Base-by-base conservation (phyloP, 2,113 vertebrate genomes). In the Mixornis gularis region DNA sequence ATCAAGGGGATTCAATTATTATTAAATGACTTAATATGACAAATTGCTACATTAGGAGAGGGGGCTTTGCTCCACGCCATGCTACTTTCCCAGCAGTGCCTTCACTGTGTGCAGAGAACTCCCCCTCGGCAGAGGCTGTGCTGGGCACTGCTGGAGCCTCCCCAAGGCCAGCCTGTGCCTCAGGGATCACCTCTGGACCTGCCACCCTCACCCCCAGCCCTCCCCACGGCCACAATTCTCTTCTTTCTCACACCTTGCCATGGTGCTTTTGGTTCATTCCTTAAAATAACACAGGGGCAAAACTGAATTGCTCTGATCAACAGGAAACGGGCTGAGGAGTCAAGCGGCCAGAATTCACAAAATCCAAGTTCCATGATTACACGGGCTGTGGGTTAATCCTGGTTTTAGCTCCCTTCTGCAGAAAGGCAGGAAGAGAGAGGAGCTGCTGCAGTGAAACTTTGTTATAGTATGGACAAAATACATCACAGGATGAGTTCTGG, bases 21-120 rank as follows among this genome's bases (percentile, higher is more conserved):
- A 98, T 98, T 96, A 98, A 98, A 98, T 95, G 95, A 98, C 98
- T 98, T 98, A 98, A 98, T 98, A 98, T 98, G 98, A 98, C 98
- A 98, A 98, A 99, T 98, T 98, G 95, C 96, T 93, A 29, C 95
- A 97, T 97, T 95, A 97, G 81, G 79, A 81, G 55, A 93, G 85
- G 78, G 94, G 93, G 80, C 89, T 51, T 49, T 72, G 92, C 56
- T 92, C 78, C 93, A 79, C 29, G 44, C 71, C 32, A 58, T 3
- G 3, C 30, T 60, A 10, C 92, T 73, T 83, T 79, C 91, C 87
- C 90, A 87, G 90, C 88, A 91, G 91, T 9, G 53, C 63, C 7
- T 3, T 51, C 26, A 1, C 6, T 13, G 9, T 1, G 21, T 19
- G 53, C 3, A 81, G 60, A 22, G 8, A 63, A 10, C 41, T 49